phyloP scores from a whole-genome alignment of 1,140 invertebrate genomes.

The Oncopodura yosiiana region DNA sequence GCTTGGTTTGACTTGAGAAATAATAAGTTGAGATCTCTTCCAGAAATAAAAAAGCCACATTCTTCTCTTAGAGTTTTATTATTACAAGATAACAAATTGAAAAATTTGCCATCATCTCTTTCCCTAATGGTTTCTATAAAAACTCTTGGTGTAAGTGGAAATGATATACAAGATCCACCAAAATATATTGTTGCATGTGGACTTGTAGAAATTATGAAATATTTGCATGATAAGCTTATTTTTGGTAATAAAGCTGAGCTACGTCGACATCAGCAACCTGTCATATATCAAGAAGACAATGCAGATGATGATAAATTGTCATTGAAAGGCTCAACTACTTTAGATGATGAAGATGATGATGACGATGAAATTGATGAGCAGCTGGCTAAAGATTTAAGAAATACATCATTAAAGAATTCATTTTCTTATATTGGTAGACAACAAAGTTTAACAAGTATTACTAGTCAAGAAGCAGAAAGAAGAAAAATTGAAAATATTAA shows the following conservation, averaged over 20 bases:
- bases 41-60: slow-evolving; percentile 16
- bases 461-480: not conserved
- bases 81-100: slow-evolving; percentile 22
- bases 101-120: slow-evolving; percentile 13
- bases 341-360: not conserved
- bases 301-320: no score
- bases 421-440: not conserved
- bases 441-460: not conserved
- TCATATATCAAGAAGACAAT: no score
- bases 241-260: no score
- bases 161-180: slow-evolving; percentile 13
- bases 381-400: slow-evolving; percentile 2
- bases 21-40: slow-evolving; percentile 11
- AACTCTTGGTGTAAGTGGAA: slow-evolving; percentile 8
- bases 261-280: no score
- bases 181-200: slow-evolving; percentile 1
- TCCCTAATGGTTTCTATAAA: not conserved
- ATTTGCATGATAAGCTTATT: slow-evolving; percentile 4
- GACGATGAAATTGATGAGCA: not conserved
- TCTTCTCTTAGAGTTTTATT: slow-evolving; percentile 6
- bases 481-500: slow-evolving; percentile 1
- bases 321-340: no score
- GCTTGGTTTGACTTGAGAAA: slow-evolving; percentile 23
- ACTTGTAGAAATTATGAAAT: not conserved
- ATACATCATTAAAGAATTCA: not conserved